Evolutionary conservation across 2,113 vertebrate species (phyloP).

Genomic region (Prunella fulvescens): DNA sequence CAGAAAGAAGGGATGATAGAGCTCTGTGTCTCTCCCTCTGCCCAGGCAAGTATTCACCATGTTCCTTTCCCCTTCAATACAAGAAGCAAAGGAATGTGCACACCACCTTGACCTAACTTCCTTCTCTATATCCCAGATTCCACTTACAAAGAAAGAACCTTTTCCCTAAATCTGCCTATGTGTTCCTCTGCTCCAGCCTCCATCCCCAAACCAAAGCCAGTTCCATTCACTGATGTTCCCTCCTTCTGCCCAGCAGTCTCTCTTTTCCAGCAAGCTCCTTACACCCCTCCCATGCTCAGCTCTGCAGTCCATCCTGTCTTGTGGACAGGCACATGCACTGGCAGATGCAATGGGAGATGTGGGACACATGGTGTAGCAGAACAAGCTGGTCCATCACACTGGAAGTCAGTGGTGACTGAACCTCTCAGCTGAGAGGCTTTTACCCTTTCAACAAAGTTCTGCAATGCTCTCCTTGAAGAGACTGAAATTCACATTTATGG

Average conservation of each 20-base stretch:
- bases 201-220: background rate
- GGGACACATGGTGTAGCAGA: background rate
- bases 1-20: background rate
- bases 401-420: background rate
- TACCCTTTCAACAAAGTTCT: background rate
- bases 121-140: background rate
- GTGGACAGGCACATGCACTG: accelerated
- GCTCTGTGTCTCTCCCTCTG: background rate
- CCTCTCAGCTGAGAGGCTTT: background rate
- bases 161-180: background rate
- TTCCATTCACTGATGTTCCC: background rate
- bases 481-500: background rate
- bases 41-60: background rate
- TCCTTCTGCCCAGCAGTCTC: background rate
- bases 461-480: background rate
- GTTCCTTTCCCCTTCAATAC: background rate
- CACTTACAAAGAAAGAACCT: background rate
- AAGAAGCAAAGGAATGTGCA: background rate
- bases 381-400: background rate
- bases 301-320: background rate
- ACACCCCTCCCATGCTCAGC: background rate
- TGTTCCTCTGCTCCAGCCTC: background rate
- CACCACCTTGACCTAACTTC: background rate
- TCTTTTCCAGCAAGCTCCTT: background rate
- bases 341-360: accelerated